Evolutionary conservation across 2,113 vertebrate genomes (phyloP).

Genomic region (Procavia capensis): DNA sequence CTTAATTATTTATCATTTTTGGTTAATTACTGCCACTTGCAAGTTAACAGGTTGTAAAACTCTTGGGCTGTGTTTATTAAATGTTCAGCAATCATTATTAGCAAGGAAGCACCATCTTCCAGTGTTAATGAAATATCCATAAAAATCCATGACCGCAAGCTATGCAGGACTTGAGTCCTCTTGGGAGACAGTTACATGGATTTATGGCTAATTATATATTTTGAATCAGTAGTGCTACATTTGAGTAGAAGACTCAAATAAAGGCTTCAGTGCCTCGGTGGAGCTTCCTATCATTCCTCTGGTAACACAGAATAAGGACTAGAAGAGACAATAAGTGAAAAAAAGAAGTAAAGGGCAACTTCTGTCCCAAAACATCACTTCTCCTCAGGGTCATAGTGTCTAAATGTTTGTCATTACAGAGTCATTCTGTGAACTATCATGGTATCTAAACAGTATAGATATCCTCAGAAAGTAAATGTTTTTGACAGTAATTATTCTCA

Average conservation of each 20-base stretch:
- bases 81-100: constrained; percentile 87
- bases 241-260: neutral
- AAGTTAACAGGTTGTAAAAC: constrained; percentile 90
- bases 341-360: neutral
- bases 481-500: neutral
- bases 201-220: constrained; percentile 51
- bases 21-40: constrained; percentile 90
- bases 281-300: neutral
- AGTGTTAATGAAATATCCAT: constrained; percentile 82
- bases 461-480: neutral
- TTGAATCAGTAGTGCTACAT: constrained; percentile 21
- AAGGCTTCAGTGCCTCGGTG: neutral
- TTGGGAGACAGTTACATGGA: constrained; percentile 59
- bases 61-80: constrained; percentile 89
- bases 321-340: neutral
- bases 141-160: constrained; percentile 75
- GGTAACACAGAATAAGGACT: neutral
- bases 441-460: neutral
- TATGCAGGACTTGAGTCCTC: constrained; percentile 8
- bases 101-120: constrained; percentile 76
- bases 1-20: constrained; percentile 93
- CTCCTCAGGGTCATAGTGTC: neutral
- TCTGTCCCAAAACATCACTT: neutral
- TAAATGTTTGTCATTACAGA: neutral
- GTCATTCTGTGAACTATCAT: neutral